Evolutionary conservation across 2,888 invertebrate species (phyloP).

Genomic region (Meta bourneti): DNA sequence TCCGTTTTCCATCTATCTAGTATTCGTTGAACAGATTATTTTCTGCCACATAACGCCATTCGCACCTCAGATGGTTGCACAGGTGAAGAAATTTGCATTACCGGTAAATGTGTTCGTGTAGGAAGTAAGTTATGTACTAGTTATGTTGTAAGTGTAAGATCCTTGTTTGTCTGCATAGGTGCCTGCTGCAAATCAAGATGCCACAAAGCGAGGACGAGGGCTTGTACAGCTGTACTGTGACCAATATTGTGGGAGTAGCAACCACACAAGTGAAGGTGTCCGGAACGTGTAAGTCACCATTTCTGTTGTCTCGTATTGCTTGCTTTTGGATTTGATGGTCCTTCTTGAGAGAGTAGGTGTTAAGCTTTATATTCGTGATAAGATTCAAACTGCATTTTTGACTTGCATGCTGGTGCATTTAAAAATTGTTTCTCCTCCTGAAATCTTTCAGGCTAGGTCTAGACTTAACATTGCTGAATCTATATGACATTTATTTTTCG

Average conservation of each 20-base stretch:
- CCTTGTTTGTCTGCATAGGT: constrained; percentile 63
- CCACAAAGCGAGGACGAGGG: constrained; percentile 86
- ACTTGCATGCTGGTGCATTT: no score
- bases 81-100: constrained; percentile 1
- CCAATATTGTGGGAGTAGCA: constrained; percentile 90
- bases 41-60: not conserved
- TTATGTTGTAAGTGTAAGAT: constrained; percentile 10
- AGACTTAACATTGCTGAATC: no score
- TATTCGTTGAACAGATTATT: not conserved
- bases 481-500: no score
- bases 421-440: no score
- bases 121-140: constrained; percentile 13
- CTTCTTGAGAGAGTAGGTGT: no score
- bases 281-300: constrained; percentile 34
- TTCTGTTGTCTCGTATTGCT: not conserved
- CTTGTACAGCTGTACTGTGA: constrained; percentile 88
- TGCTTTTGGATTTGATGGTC: not conserved
- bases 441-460: no score
- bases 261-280: constrained; percentile 80
- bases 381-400: not conserved
- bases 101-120: not conserved
- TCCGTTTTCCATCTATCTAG: no score
- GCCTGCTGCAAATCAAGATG: constrained; percentile 68
- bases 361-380: no score
- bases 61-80: not conserved